These are phyloP conservation scores for Epinotia ramella DNA, from an alignment of 2,888 invertebrate species.

Conservation along the genomic window DNA sequence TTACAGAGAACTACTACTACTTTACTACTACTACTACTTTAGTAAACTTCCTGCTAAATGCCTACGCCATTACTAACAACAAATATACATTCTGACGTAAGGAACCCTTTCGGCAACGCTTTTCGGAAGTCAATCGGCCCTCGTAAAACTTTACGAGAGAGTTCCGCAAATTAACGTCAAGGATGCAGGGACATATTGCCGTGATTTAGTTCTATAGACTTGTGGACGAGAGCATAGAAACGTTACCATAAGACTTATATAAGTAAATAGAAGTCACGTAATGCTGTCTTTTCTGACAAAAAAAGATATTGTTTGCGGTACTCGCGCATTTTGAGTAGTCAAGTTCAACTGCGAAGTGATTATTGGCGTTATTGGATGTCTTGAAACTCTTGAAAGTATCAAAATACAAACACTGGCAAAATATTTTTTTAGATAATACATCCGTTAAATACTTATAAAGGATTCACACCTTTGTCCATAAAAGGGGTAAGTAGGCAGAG, in stretches of 20 bases:
- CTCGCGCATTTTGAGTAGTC: neutral
- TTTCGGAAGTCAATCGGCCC: constrained; percentile 74
- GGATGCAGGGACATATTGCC: constrained; percentile 58
- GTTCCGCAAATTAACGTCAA: constrained; percentile 78
- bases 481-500: too few relatives aligned
- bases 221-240: neutral
- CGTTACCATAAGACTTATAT: neutral
- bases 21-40: too few relatives aligned
- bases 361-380: neutral
- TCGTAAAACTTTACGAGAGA: constrained; percentile 82
- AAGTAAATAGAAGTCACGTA: neutral
- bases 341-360: too few relatives aligned
- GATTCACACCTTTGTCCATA: too few relatives aligned
- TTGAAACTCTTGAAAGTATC: neutral
- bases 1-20: constrained; percentile 3
- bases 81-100: constrained; percentile 29
- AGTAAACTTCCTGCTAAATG: constrained; percentile 16
- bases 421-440: too few relatives aligned
- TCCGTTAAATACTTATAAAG: too few relatives aligned
- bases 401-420: neutral
- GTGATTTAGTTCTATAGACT: constrained; percentile 38
- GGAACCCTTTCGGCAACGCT: constrained; percentile 67
- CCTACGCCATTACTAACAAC: constrained; percentile 26
- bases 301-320: neutral
- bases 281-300: neutral